phyloP scores from a whole-genome alignment of 1,140 invertebrate genomes.

The Asbolus verrucosus region DNA sequence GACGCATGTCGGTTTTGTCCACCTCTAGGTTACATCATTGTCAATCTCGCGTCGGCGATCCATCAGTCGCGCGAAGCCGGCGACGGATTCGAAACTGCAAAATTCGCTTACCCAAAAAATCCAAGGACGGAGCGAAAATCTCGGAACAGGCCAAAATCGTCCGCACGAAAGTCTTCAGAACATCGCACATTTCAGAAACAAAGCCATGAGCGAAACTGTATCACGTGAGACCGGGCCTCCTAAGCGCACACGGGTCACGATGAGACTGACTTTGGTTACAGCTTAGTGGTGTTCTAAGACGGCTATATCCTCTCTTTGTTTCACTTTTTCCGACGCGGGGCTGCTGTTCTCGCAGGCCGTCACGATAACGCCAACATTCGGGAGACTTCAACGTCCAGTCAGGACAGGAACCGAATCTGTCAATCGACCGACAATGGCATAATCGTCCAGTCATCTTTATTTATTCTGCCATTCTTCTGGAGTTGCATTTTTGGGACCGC shows the following conservation, averaged over 20 bases:
- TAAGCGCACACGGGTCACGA: conserved; percentile 28
- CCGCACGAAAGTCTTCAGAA: background rate
- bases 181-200: conserved; percentile 2
- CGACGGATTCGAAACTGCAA: no score
- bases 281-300: conserved; percentile 19
- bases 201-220: conserved; percentile 4
- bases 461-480: no score
- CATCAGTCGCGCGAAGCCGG: no score
- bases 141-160: background rate
- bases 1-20: conserved; percentile 6
- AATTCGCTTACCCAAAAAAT: no score
- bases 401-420: background rate
- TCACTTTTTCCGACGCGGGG: conserved; percentile 21
- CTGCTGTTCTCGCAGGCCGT: background rate
- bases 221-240: conserved; percentile 20
- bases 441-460: no score
- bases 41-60: no score
- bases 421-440: no score
- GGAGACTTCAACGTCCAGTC: background rate
- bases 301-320: conserved; percentile 35
- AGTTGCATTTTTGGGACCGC: no score
- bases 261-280: conserved; percentile 33
- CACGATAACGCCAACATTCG: background rate
- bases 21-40: conserved; percentile 9
- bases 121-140: no score